phyloP scores from a whole-genome alignment of 2,797 vertebrate species.

The Pseudomugil tenellus region DNA sequence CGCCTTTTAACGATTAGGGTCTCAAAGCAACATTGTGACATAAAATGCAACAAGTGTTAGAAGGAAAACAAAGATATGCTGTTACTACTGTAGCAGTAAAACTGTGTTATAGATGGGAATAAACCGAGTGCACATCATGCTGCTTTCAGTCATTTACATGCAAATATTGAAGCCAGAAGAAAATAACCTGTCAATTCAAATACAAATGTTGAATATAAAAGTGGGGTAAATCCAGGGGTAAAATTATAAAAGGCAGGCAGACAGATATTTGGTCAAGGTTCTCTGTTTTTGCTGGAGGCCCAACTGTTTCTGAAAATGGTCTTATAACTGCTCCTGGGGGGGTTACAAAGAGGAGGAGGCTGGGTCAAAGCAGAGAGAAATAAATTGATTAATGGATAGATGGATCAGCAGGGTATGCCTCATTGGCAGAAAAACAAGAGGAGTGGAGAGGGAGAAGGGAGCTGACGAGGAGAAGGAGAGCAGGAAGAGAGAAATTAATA shows the following conservation, averaged over 20 bases:
- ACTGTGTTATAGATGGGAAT: background rate
- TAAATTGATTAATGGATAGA: slow-evolving; percentile 48
- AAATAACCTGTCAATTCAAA: slow-evolving; percentile 10
- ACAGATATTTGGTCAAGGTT: slow-evolving; percentile 37
- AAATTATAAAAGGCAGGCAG: slow-evolving; percentile 28
- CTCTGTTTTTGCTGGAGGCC: slow-evolving; percentile 66
- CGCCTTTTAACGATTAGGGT: slow-evolving; percentile 39
- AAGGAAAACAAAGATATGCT: slow-evolving; percentile 4
- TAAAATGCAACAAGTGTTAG: slow-evolving; percentile 53
- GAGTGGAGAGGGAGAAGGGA: background rate
- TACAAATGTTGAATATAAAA: slow-evolving; percentile 13
- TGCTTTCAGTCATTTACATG: slow-evolving; percentile 4
- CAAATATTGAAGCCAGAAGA: slow-evolving; percentile 3
- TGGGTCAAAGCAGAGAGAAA: slow-evolving; percentile 29
- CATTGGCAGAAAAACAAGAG: slow-evolving; percentile 16
- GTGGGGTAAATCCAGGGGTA: slow-evolving; percentile 1
- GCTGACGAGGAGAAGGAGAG: slow-evolving; percentile 6
- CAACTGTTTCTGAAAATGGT: slow-evolving; percentile 43
- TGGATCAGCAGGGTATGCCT: slow-evolving; percentile 12
- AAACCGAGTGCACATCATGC: background rate
- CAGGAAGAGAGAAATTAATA: slow-evolving; percentile 23
- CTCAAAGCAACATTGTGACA: slow-evolving; percentile 33
- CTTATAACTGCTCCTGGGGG: slow-evolving; percentile 62
- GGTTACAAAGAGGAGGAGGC: slow-evolving; percentile 35
- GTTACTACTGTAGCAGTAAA: slow-evolving; percentile 25